These are phyloP conservation scores for Beris chalybata DNA, from an alignment of 2,888 invertebrate species.

Conservation along the genomic window DNA sequence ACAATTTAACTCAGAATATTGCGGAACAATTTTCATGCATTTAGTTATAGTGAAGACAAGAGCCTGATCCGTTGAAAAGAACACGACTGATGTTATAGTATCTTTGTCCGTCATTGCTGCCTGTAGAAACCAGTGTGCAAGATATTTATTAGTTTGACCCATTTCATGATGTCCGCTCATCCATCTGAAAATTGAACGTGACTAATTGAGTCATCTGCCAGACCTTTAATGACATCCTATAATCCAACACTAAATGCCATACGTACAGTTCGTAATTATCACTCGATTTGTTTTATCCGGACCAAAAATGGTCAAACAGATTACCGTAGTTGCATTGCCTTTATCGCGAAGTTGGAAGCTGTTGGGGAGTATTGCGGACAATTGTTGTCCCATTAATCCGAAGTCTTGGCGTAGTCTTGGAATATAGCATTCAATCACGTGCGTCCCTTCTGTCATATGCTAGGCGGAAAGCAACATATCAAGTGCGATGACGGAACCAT, in stretches of 20 bases:
- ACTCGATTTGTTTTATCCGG: slow-evolving; percentile 8
- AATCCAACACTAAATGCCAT: slow-evolving; percentile 10
- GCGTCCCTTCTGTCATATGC: slow-evolving; percentile 24
- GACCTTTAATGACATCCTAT: slow-evolving; percentile 17
- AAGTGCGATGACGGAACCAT: not conserved
- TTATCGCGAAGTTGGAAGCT: not conserved
- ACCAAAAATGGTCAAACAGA: slow-evolving; percentile 26
- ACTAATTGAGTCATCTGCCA: slow-evolving; percentile 30
- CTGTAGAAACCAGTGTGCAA: not conserved
- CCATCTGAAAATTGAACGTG: slow-evolving; percentile 21
- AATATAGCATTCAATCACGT: slow-evolving; percentile 30
- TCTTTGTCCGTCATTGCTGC: not conserved
- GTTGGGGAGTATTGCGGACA: slow-evolving; percentile 13
- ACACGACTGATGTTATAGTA: not conserved
- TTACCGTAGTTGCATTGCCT: not conserved
- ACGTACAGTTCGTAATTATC: slow-evolving; percentile 22
- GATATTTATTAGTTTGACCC: no score
- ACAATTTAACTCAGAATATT: no score
- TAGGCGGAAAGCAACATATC: slow-evolving; percentile 10
- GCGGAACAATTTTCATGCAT: no score
- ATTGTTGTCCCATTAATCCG: slow-evolving; percentile 25
- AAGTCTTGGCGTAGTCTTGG: slow-evolving; percentile 1
- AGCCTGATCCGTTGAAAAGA: not conserved
- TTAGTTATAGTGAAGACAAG: not conserved
- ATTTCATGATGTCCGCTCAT: no score